Base-by-base conservation (phyloP, 2,888 invertebrate genomes). In the Cynaeus angustus region DNA sequence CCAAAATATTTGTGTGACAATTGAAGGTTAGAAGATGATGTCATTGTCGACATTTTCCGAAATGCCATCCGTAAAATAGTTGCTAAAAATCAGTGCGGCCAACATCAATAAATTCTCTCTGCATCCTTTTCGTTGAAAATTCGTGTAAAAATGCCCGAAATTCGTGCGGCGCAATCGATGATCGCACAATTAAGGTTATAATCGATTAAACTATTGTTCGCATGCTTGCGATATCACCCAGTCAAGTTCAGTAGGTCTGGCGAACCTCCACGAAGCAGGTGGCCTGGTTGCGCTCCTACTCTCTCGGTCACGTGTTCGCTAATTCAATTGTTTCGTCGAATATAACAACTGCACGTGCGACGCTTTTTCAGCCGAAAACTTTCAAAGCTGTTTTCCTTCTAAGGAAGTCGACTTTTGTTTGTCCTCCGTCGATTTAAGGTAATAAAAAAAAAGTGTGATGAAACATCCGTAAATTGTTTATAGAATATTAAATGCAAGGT, bases 161-260 rank as follows among this genome's bases (percentile, higher is more conserved):
- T 68, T 53, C 56, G 26, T 12, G 38, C 3, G n/a, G 33, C 38
- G 6, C 55, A 53, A 69, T 69, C 69, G 65, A 66, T 69, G 65
- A 58, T 53, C 66, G 37, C 46, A 56, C 56, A 66, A 69, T 69
- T 69, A 66, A 59, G 65, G 65, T 45, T 45, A 52, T 55, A 72
- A 77, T 77, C 75, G 75, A 75, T 75, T 71, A 71, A 73, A 72
- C 72, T 72, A 74, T 64, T 70, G 72, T 69, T 73, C 71, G 74
- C 68, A 69, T 69, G 69, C 69, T 66, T 69, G 37, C 12, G 10
- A 30, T 52, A 41, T 64, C 10, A 55, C 46, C 46, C 52, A 66
- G 69, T 69, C 69, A 69, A 75, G 79, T 78, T 79, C 77, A 79
- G 78, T 78, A 76, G 78, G 79, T 77, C 73, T 69, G 61, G 66